Base-by-base conservation (phyloP, 2,113 vertebrate genomes). In the Forbesichthys papilliferus region DNA sequence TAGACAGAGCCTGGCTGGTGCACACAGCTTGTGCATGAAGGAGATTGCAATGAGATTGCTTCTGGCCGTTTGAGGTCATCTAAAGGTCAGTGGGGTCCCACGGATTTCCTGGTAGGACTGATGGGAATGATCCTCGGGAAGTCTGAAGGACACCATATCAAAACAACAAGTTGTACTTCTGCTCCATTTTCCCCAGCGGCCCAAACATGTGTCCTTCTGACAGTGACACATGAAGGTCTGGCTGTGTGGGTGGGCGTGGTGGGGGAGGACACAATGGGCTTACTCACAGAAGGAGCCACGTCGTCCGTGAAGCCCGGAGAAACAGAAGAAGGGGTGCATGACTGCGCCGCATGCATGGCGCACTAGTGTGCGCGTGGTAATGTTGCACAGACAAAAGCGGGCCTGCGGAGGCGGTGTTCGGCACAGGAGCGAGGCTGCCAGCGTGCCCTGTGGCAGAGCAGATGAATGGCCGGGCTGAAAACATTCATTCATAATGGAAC, bases 401-500 rank as follows among this genome's bases (percentile, higher is more conserved):
- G 67, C 53, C 20, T 33, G 69, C 53, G 61, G 56, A 69, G 59
- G 3, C 71, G 7, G 11, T 58, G 69, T 12, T 59, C 71, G 62
- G 62, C 67, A 46, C 81, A 68, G n/a, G 54, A 74, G 54, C 54
- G 48, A 69, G 82, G 81, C 80, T 80, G 82, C 61, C 33, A n/a
- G 69, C 9, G 47, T 79, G 74, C 69, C 36, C 71, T 67, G 60
- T 74, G 79, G 74, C 71, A 84, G 78, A 64, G 64, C 42, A 84
- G 85, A 90, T 87, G 78, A 90, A 89, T 83, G 87, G 72, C 65
- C 20, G 68, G 73, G 80, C 74, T 79, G 67, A 66, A 81, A 79
- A 73, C 79, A 80, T 84, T 80, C 75, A 91, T 88, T 90, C 86
- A 91, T 84, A 85, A 91, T 83, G 68, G 80, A 86, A 65, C 13